A percentile compares a stretch with the other conserved stretches of the same genome.
Conservation (phyloP, 2,113 vertebrate species). For the Acanthisitta chloris region DNA sequence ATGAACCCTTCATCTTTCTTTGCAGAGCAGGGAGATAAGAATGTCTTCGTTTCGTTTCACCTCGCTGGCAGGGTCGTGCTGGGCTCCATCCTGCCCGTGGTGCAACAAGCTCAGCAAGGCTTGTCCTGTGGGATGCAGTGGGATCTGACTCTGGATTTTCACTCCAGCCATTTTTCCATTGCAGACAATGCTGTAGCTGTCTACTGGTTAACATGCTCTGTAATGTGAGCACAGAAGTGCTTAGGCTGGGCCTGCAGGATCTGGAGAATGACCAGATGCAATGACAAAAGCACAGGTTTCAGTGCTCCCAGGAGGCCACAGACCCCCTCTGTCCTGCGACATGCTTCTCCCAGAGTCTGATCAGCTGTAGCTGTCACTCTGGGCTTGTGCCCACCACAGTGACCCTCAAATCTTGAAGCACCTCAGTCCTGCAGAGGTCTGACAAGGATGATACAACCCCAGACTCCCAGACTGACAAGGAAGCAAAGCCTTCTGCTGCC, state of each 20-base stretch:
- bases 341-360: neutral
- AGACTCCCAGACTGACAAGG: neutral
- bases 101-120: neutral
- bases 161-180: neutral
- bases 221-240: neutral
- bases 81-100: neutral
- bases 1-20: neutral
- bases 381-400: neutral
- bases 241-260: neutral
- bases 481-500: constrained; percentile 52
- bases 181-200: neutral
- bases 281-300: neutral
- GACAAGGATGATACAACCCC: neutral
- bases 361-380: neutral
- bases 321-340: neutral
- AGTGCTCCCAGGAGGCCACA: neutral
- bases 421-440: neutral
- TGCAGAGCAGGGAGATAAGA: neutral
- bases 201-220: neutral
- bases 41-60: neutral
- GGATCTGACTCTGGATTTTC: neutral
- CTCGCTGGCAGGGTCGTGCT: neutral
- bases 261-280: neutral
- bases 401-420: neutral
- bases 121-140: neutral